Evolutionary conservation across 2,113 vertebrate species (phyloP).

Genomic region (Myotis davidii): DNA sequence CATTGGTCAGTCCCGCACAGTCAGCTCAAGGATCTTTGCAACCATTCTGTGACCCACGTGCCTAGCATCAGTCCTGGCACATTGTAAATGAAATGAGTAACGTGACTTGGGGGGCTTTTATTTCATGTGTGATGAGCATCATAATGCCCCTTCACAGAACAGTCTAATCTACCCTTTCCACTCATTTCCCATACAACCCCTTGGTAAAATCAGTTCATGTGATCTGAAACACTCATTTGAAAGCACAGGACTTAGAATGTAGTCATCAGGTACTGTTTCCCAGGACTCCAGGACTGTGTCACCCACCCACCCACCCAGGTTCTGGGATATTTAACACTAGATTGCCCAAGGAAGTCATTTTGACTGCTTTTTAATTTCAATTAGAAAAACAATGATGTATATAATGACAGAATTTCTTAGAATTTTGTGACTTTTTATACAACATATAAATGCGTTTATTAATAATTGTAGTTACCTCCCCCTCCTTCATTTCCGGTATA

Average conservation of each 20-base stretch:
- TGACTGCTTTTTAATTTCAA: too few relatives aligned
- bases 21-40: background rate
- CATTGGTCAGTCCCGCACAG: background rate
- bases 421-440: too few relatives aligned
- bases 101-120: background rate
- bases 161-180: background rate
- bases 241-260: background rate
- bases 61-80: background rate
- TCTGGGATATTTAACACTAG: constrained; percentile 21
- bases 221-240: background rate
- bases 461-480: too few relatives aligned
- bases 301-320: background rate
- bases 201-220: background rate
- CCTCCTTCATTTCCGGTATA: too few relatives aligned
- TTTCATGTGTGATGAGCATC: background rate
- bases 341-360: too few relatives aligned
- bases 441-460: too few relatives aligned
- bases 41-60: background rate
- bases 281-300: background rate
- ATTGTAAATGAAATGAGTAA: background rate
- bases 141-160: background rate
- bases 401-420: too few relatives aligned
- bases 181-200: background rate
- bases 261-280: background rate
- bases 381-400: too few relatives aligned